Conservation (phyloP, 2,888 invertebrate species). For the Baronia brevicornis region DNA sequence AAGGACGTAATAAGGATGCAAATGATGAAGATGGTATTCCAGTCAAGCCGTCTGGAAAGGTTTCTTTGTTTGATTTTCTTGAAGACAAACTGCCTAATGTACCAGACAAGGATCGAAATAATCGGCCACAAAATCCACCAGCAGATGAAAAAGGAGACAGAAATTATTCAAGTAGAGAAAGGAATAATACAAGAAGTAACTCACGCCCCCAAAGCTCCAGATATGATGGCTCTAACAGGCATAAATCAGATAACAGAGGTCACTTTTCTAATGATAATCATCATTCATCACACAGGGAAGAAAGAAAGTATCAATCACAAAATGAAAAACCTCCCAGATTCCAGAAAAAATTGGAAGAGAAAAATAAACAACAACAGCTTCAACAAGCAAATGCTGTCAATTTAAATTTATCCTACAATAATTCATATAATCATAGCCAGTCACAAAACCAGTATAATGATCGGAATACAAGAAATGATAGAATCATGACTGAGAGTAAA, state of each 20-base stretch:
- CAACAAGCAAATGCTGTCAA: conserved; percentile 35
- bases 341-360: conserved; percentile 72
- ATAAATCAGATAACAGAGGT: conserved; percentile 47
- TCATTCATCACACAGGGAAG: conserved; percentile 45
- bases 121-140: conserved; percentile 35
- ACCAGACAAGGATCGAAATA: conserved; percentile 58
- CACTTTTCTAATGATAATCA: conserved; percentile 54
- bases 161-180: conserved; percentile 46
- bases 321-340: conserved; percentile 78
- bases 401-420: conserved; percentile 39
- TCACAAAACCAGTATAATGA: conserved; percentile 43
- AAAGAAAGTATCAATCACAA: conserved; percentile 57
- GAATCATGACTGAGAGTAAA: conserved; percentile 41
- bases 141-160: conserved; percentile 49
- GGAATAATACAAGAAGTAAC: conserved; percentile 46
- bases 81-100: conserved; percentile 84
- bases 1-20: conserved; percentile 61
- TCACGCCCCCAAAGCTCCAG: conserved; percentile 46
- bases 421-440: conserved; percentile 41
- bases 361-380: conserved; percentile 39
- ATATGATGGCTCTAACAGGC: conserved; percentile 44
- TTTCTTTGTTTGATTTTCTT: conserved; percentile 87
- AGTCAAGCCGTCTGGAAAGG: conserved; percentile 85
- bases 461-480: conserved; percentile 42
- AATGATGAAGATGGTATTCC: conserved; percentile 74